Evolutionary conservation across 2,888 invertebrate genomes (phyloP), one percentile per base, ranked within the genome.

Genomic region (Hesperia comma): DNA sequence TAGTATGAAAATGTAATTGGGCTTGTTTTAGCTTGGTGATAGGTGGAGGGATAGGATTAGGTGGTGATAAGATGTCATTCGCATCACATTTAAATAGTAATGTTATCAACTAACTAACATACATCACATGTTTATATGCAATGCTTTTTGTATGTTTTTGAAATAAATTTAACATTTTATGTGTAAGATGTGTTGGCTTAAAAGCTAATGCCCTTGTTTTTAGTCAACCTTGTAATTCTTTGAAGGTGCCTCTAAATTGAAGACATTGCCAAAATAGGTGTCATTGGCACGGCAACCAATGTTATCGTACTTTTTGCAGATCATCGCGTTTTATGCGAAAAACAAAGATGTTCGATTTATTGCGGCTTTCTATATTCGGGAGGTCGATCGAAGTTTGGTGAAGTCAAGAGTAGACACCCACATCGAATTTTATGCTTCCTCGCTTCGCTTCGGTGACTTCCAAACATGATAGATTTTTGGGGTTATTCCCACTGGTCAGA

Each of bases 181-280:
- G 53, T 26, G n/a, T 32, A 32, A 53, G 32, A 53, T 53, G 53
- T n/a, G 26, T 53, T 53, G 53, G 53, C 32, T 53, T n/a, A 32
- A 26, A 53, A 49, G 49, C n/a, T 32, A 26, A 7, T 53, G 53
- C 32, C 32, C 53, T 53, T 53, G 51, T 53, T 53, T 32, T 53
- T 53, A 19, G 49, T 49, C 10, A 49, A 49, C 49, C 49, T 49
- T 49, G 49, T 19, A 19, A 12, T 7, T 49, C 12, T n/a, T 53
- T 53, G 32, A 53, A 51, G 53, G 26, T 32, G 53, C 53, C 53
- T 53, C 53, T 32, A 6, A 53, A 53, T 53, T 53, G 32, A 8
- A n/a, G 8, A 26, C n/a, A 32, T 32, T 53, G 32, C 53, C 53
- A 53, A 53, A 53, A 53, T 53, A 53, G 17, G 32, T 26, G 53